Base-by-base conservation (phyloP, 1,140 invertebrate species). In the Dufourea novaeangliae region DNA sequence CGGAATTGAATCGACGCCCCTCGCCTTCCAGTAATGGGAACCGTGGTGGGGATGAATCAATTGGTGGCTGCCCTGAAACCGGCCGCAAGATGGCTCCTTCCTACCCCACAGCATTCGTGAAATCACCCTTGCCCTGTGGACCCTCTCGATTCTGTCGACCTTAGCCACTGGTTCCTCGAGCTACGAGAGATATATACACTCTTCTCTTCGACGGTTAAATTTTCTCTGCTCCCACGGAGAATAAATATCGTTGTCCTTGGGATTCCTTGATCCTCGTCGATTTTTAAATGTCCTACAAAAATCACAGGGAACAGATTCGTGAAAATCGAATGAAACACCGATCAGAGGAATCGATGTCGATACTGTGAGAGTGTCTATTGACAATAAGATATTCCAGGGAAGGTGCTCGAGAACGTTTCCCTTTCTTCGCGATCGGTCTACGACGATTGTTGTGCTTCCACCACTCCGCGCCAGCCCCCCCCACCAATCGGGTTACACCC, bases 21-120 rank as follows among this genome's bases (percentile, higher is more conserved):
- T 84, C 85, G n/a, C 84, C 78, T 75, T 59, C 59, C 20, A 68
- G 67, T 41, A 74, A 52, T 67, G 78, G 39, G 17, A 77, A 34
- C 50, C 66, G 62, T 85, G 88, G 89, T 83, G 90, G 91, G 90
- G 87, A 88, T 87, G 90, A 92, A 93, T 92, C 92, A 93, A 93
- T 93, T 93, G 91, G 86, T 87, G 86, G 86, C 88, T 90, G 78
- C 82, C 89, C 88, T 88, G 87, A 89, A 90, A 91, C 84, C 86
- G 85, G 89, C 91, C 90, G 90, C 92, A 92, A 93, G 92, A 92
- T 93, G 92, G 92, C 92, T 93, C 92, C 92, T 90, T 88, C 88
- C 88, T 89, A 68, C 79, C 66, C 82, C 76, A 76, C 76, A 76
- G 77, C 78, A 78, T 79, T 85, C 79, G 67, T 39, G 83, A 88